Conservation (phyloP, 2,888 invertebrate species). For the Palloptera scutellata region DNA sequence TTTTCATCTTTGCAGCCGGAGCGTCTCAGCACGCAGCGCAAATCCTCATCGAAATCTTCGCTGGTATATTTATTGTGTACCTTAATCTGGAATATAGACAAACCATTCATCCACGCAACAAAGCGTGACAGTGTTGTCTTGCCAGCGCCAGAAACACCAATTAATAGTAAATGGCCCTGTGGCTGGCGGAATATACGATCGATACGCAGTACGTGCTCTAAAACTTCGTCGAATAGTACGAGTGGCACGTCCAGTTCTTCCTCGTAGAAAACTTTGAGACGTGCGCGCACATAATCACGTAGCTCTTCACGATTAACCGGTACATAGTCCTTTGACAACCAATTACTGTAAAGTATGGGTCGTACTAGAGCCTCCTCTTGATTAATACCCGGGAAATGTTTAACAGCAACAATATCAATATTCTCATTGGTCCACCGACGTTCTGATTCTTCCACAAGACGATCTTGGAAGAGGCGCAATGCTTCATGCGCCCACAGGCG, state of each 20-base stretch:
- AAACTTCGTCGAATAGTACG: constrained; percentile 98
- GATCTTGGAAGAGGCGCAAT: constrained; percentile 87
- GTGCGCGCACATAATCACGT: constrained; percentile 95
- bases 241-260: constrained; percentile 98
- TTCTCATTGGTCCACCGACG: constrained; percentile 98
- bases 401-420: constrained; percentile 89
- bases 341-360: constrained; percentile 98
- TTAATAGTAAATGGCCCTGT: constrained; percentile 95
- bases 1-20: constrained; percentile 96
- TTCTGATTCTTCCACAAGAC: constrained; percentile 93
- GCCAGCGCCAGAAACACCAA: constrained; percentile 98
- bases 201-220: constrained; percentile 97
- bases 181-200: constrained; percentile 99
- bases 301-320: constrained; percentile 95
- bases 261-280: constrained; percentile 98
- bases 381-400: constrained; percentile 93
- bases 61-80: constrained; percentile 99
- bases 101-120: constrained; percentile 99
- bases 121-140: constrained; percentile 99
- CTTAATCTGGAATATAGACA: constrained; percentile 99
- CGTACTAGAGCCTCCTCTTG: constrained; percentile 85
- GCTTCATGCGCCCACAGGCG: constrained; percentile 99
- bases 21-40: constrained; percentile 85
- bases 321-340: constrained; percentile 97
- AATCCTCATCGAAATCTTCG: constrained; percentile 98